Evolutionary conservation across 2,888 invertebrate genomes (phyloP), one percentile per base, ranked within the genome.

Genomic region (Ethmia dodecea): DNA sequence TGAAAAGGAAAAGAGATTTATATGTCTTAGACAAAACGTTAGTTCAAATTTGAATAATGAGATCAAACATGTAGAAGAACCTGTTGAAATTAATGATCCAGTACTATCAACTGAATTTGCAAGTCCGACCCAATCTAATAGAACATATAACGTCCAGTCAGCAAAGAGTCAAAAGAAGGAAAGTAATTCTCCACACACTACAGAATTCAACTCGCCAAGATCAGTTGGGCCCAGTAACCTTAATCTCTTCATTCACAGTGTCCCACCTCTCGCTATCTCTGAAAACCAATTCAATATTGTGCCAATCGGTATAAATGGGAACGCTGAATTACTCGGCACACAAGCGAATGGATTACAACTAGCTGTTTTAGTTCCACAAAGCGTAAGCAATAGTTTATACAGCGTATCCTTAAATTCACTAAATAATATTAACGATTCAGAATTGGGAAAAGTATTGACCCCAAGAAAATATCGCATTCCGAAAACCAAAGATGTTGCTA

Each of bases 401-500:
- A 87, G 64, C 48, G 73, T 78, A 15, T 81, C 86, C n/a, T 55
- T 84, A 40, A 80, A 78, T 53, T 76, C 81, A 5, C 52, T 78
- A 4, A 72, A 67, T 35, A 77, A 68, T 47, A 54, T 65, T 3
- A 72, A 56, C 44, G 80, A 83, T 45, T 50, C 66, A 12, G 75
- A 79, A n/a, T 45, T 66, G 3, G 61, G 60, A 27, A 86, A 76
- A 60, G 47, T 81, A 42, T 48, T 86, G 24, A 86, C 84, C 6
- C 86, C 87, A 28, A 71, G 80, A 20, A 86, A 86, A 63, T 86
- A 81, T 62, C 84, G 88, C 41, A 68, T 77, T 36, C 55, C 71
- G 38, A 76, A 71, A 45, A 77, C 81, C 36, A 88, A 89, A 55
- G 92, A 92, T 55, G 91, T 87, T 33, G 87, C 88, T 32, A 92